These are phyloP conservation scores for Eumacrocentrus americanus DNA, from an alignment of 2,888 invertebrate genomes.

Conservation along the genomic window DNA sequence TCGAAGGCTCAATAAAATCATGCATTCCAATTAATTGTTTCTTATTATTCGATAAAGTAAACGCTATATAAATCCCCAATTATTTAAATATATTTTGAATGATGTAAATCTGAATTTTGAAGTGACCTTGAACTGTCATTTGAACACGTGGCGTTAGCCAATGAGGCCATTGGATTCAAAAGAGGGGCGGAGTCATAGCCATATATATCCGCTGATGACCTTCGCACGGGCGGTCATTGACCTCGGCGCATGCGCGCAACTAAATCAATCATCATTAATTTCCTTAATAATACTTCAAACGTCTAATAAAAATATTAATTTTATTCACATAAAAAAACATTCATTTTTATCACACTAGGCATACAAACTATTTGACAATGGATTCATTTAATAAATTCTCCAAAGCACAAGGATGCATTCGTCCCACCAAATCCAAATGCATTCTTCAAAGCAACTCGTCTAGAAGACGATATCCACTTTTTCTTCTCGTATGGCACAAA, in stretches of 20 bases:
- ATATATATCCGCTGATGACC: background rate
- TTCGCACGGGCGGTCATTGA: background rate
- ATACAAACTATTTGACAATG: background rate
- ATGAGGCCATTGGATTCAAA: background rate
- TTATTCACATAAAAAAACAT: conserved; percentile 34
- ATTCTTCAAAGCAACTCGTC: conserved; percentile 86
- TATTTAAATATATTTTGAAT: no score
- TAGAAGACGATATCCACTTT: conserved; percentile 65
- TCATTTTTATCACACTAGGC: conserved; percentile 22
- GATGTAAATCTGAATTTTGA: no score
- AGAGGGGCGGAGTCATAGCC: background rate
- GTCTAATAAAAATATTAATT: no score
- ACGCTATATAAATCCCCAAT: no score
- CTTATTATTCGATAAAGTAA: no score
- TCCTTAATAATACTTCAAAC: no score
- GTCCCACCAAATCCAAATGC: conserved; percentile 99
- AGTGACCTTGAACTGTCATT: background rate
- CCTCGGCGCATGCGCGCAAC: background rate
- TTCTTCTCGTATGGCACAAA: conserved; percentile 70
- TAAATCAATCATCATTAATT: no score
- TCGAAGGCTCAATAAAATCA: conserved; percentile 15
- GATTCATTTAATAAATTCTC: conserved; percentile 55
- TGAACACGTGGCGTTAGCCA: background rate
- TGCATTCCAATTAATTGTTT: conserved; percentile 12
- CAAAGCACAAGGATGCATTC: conserved; percentile 85